These are phyloP conservation scores for Acleris literana DNA, from an alignment of 2,888 invertebrate species.

Conservation along the genomic window DNA sequence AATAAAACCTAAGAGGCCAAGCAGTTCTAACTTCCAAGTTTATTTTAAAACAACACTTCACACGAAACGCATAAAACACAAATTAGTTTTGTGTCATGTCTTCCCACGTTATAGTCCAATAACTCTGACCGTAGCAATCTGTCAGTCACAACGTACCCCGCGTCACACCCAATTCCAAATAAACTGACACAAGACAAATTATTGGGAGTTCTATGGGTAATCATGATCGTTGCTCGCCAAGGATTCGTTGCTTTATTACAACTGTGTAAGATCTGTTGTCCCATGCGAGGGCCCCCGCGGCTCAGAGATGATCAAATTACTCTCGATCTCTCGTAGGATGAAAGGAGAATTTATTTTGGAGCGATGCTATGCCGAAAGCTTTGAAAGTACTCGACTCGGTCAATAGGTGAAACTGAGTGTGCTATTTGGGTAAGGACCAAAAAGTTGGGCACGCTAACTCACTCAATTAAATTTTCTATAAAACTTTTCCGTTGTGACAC, in stretches of 20 bases:
- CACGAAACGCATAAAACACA: neutral
- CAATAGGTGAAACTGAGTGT: conserved; percentile 18
- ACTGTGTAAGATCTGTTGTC: conserved; percentile 8
- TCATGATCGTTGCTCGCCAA: conserved; percentile 13
- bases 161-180: conserved; percentile 34
- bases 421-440: no score
- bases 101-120: conserved; percentile 8
- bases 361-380: conserved; percentile 12
- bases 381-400: conserved; percentile 10
- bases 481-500: no score
- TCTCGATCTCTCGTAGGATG: conserved; percentile 13
- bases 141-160: conserved; percentile 28
- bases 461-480: no score
- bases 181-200: conserved; percentile 35
- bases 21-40: neutral
- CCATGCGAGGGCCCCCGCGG: neutral
- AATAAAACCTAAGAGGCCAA: neutral
- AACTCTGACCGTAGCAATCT: conserved; percentile 27
- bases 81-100: conserved; percentile 11
- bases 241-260: conserved; percentile 6
- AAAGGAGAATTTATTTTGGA: conserved; percentile 25
- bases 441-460: no score
- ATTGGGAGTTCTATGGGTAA: conserved; percentile 30
- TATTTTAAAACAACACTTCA: conserved; percentile 4
- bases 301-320: conserved; percentile 22